Base-by-base conservation (phyloP, 35 echinoderm and acorn worm species). In the Hemicentrotus pulcherrimus region DNA sequence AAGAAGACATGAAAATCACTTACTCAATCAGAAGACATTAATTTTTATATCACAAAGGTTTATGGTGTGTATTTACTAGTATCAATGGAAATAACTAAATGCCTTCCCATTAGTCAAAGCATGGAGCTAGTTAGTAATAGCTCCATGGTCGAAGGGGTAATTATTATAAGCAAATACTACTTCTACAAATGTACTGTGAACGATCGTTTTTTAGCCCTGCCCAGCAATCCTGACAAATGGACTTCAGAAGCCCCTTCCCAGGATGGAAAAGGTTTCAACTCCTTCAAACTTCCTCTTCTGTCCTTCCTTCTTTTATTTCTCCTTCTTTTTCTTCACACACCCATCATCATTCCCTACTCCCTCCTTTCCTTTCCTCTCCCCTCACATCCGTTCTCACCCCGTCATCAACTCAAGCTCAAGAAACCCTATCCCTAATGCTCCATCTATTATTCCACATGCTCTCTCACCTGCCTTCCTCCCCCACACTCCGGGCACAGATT, bases 341-440 rank as follows among this genome's bases (percentile, higher is more conserved):
- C 65, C 65, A 78, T 78, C 65, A 78, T 78, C 65, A 22, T 8
- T 8, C 65, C 19, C 18, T 2, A 28, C 19, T 78, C 19, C 65
- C 28, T 78, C 65, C 19, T 7, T n/a, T 78, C 65, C 19, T 7
- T n/a, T 78, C 65, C 5, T 78, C 65, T 78, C 65, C 65, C 28
- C 65, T 78, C 65, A 78, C 65, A 78, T 78, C 65, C 65, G 65
- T 78, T 78, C 65, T 78, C 65, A 78, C 65, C 65, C 65, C 65
- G 28, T 78, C 65, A 78, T 78, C 65, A 78, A 78, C 65, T 28
- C 15, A 59, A 28, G 65, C 22, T 78, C 22, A 28, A n/a, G 65
- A 78, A 78, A 78, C 65, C 65, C 65, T 78, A 78, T 78, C 65
- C 65, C 65, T n/a, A 78, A 78, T 78, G 65, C 65, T 78, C 24